A percentile compares a stretch with the other conserved stretches of the same genome.
These are phyloP conservation scores for Pristionchus maxplancki DNA, from an alignment of 2,888 invertebrate species.

Conservation along the genomic window DNA sequence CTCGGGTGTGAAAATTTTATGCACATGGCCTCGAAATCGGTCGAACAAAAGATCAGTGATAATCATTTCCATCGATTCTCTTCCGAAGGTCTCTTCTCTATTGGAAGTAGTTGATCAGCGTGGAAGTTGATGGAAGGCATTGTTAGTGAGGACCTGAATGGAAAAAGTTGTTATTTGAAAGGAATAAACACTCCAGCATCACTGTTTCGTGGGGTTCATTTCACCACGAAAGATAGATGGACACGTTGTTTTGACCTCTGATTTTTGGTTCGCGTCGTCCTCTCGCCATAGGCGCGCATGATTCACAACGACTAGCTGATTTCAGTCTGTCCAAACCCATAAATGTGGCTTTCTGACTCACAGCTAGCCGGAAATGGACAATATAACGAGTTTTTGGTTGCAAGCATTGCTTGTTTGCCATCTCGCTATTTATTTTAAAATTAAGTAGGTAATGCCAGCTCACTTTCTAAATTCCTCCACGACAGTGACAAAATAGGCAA, in stretches of 20 bases:
- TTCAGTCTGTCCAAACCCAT: background rate
- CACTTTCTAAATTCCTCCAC: conserved; percentile 25
- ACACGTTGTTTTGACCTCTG: background rate
- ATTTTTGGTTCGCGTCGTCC: background rate
- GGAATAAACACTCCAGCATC: too few species aligned
- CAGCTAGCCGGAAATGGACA: background rate
- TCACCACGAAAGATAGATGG: too few species aligned
- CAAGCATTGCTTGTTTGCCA: too few species aligned
- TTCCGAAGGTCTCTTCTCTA: background rate
- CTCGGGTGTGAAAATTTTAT: background rate
- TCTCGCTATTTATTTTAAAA: background rate
- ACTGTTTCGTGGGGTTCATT: too few species aligned
- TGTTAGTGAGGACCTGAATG: background rate
- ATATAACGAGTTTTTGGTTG: too few species aligned
- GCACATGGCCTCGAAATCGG: too few species aligned
- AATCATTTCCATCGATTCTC: background rate
- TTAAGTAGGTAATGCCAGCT: background rate
- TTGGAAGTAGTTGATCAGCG: background rate
- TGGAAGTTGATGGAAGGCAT: conserved; percentile 9
- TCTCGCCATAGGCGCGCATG: background rate
- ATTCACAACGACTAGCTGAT: background rate
- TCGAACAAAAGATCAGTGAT: background rate
- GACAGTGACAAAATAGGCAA: background rate
- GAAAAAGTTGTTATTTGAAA: too few species aligned
- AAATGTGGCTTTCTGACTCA: background rate